Evolutionary conservation across 2,888 invertebrate species (phyloP).

Genomic region (Antheraea assamensis): DNA sequence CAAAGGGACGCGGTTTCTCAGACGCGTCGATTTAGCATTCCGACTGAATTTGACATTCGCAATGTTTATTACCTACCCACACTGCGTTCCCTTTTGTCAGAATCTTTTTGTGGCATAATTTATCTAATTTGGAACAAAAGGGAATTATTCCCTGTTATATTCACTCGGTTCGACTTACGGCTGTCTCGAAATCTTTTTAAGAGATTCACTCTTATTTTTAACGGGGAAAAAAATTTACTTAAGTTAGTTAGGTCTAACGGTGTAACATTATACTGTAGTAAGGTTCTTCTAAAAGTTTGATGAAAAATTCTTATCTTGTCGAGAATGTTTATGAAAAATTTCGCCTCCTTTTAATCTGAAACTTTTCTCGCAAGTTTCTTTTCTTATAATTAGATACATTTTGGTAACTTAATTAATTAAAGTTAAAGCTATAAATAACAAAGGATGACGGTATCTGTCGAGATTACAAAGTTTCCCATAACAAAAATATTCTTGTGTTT

Average conservation of each 20-base stretch:
- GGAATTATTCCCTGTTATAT: constrained; percentile 56
- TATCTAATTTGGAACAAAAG: constrained; percentile 75
- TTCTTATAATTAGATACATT: constrained; percentile 34
- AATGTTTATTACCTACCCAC: constrained; percentile 69
- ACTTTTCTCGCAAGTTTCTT: constrained; percentile 29
- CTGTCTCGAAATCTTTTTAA: constrained; percentile 36
- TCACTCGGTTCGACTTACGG: constrained; percentile 43
- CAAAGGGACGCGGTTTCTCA: constrained; percentile 42
- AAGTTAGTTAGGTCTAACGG: constrained; percentile 17
- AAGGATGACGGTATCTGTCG: constrained; percentile 6
- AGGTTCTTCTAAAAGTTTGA: constrained; percentile 20
- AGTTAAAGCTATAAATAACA: constrained; percentile 24
- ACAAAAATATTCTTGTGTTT: constrained; percentile 11
- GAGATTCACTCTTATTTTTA: constrained; percentile 18
- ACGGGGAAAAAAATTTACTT: constrained; percentile 15
- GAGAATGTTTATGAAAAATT: constrained; percentile 22
- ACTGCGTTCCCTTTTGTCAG: constrained; percentile 59
- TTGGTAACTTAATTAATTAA: constrained; percentile 37
- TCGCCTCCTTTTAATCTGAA: constrained; percentile 19
- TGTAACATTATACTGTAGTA: constrained; percentile 21
- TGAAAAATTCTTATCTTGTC: constrained; percentile 19
- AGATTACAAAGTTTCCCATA: constrained; percentile 4
- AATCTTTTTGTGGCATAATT: constrained; percentile 72
- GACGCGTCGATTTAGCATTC: constrained; percentile 67
- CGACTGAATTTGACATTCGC: constrained; percentile 70